These are phyloP conservation scores for Adoxophyes honmai DNA, from an alignment of 1,140 invertebrate genomes.

Conservation along the genomic window DNA sequence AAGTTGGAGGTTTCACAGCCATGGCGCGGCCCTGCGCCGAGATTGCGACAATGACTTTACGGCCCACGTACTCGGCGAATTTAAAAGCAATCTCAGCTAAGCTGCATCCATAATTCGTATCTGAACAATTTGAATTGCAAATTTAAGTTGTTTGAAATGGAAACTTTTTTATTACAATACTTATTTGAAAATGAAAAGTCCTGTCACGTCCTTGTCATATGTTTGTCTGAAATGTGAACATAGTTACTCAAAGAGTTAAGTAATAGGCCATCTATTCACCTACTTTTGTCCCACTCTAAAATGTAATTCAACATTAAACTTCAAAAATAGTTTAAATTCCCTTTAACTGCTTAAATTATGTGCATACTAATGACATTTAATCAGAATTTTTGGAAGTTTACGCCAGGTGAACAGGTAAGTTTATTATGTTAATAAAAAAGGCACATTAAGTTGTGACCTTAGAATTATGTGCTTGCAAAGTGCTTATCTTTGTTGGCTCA, in stretches of 20 bases:
- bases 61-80: conserved; percentile 24
- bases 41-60: conserved; percentile 42
- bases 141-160: no score
- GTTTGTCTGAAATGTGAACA: no score
- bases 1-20: conserved; percentile 32
- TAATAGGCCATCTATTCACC: no score
- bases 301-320: no score
- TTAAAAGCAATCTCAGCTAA: conserved; percentile 13
- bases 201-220: no score
- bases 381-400: conserved; percentile 12
- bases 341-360: conserved; percentile 2
- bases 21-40: conserved; percentile 25
- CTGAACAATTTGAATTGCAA: no score
- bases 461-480: conserved; percentile 16
- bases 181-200: no score
- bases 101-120: not conserved
- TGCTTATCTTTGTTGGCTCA: conserved; percentile 18
- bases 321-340: not conserved
- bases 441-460: conserved; percentile 18
- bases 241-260: no score
- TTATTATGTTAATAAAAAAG: conserved; percentile 1
- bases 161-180: no score
- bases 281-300: no score
- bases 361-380: conserved; percentile 9
- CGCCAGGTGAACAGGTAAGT: conserved; percentile 10